phyloP scores from a whole-genome alignment of 2,888 invertebrate genomes.

The Caenorhabditis sp. region DNA sequence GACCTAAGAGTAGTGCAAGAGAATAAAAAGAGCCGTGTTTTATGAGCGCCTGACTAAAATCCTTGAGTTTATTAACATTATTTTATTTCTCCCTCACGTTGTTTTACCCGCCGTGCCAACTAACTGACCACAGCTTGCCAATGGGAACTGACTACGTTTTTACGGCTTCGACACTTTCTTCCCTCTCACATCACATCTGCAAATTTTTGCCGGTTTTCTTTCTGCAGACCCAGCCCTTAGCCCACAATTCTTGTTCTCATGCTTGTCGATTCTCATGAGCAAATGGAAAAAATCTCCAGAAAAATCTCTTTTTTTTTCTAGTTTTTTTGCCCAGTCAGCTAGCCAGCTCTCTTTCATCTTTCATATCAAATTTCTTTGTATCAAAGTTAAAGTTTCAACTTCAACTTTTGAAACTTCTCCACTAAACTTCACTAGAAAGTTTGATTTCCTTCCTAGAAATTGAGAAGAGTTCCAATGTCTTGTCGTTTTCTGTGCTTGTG shows the following conservation, averaged over 20 bases:
- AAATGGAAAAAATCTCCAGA: too few species aligned
- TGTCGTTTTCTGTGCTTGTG: slow-evolving; percentile 19
- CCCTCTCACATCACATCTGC: slow-evolving; percentile 12
- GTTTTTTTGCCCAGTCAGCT: slow-evolving; percentile 7
- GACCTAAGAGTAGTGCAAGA: not conserved
- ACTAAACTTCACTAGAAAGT: not conserved
- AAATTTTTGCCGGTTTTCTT: slow-evolving; percentile 11
- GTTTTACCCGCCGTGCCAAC: slow-evolving; percentile 32
- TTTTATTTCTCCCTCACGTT: slow-evolving; percentile 38
- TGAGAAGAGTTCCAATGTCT: not conserved
- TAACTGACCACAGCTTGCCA: not conserved
- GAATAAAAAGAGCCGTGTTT: slow-evolving; percentile 19
- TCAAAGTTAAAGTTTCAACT: not conserved
- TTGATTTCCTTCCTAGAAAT: not conserved
- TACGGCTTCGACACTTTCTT: not conserved
- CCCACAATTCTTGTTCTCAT: not conserved
- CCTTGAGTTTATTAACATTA: slow-evolving; percentile 53
- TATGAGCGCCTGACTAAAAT: slow-evolving; percentile 30
- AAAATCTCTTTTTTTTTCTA: not conserved
- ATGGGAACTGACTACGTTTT: not conserved
- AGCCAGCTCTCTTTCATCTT: not conserved
- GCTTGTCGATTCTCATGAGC: not conserved
- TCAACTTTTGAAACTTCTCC: slow-evolving; percentile 5
- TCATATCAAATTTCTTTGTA: slow-evolving; percentile 20
- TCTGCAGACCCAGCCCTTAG: not conserved